Evolutionary conservation across 2,888 invertebrate species (phyloP), one percentile per base, ranked within the genome.

Genomic region (Conus canariensis): DNA sequence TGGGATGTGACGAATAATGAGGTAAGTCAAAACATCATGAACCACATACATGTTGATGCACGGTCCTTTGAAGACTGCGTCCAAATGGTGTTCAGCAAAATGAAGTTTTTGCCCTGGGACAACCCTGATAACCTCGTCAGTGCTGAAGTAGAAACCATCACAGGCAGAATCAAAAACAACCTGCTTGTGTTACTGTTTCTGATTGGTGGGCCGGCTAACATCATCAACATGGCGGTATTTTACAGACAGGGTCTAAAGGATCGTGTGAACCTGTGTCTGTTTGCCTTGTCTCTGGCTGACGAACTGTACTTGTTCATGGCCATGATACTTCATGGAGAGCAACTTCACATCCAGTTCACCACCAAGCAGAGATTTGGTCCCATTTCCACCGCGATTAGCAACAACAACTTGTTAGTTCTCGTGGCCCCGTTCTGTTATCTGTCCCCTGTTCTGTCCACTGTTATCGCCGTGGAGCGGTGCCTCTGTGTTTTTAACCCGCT

Each of bases 181-280:
- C 16, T 85, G 25, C 9, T 60, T 5, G 59, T 30, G n/a, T 1
- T 85, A 2, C 25, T 85, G 14, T 85, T 59, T 25, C 25, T 85
- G 85, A 85, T 85, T 59, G 85, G 85, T 59, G 85, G 59, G 5
- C 85, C 85, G 45, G 85, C 59, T n/a, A 85, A 85, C 85, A n/a
- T 85, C 85, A 85, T 85, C 85, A 82, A 85, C 59, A 85, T 85
- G 85, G 85, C 60, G 85, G 85, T 85, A 59, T 85, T 59, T 45
- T 85, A 85, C 85, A 85, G n/a, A 85, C 85, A 59, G n/a, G 85
- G 85, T 6, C 85, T 85, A 4, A 7, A 14, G 58, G 85, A 85
- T 85, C 85, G 59, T 12, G 85, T 85, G 59, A 85, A 85, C 85
- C 85, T 85, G 59, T 85, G 85, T 60, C 85, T 85, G n/a, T 85